Conservation (phyloP, 2,113 vertebrate species). For the Cyanistes caeruleus region DNA sequence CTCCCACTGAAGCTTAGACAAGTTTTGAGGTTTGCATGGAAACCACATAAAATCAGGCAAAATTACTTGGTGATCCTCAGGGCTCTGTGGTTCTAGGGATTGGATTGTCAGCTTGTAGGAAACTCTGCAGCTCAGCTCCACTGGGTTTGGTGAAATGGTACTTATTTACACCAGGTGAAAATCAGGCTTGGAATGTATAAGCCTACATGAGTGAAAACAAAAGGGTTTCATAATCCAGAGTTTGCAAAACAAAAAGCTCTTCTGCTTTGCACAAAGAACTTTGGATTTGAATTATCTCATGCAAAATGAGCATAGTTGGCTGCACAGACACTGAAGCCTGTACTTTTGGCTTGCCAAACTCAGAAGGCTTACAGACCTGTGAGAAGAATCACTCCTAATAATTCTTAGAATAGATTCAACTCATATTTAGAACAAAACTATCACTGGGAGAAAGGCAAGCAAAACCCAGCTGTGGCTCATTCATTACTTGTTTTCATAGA, state of each 20-base stretch:
- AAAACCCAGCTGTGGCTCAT: background rate
- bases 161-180: background rate
- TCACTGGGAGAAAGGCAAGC: background rate
- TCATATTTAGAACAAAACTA: background rate
- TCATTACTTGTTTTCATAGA: background rate
- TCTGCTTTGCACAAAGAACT: background rate
- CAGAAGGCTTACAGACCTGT: background rate
- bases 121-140: background rate
- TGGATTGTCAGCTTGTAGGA: background rate
- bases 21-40: background rate
- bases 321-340: background rate
- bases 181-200: background rate
- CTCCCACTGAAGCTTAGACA: background rate
- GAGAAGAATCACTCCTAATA: conserved; percentile 24
- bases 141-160: background rate
- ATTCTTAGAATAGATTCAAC: background rate
- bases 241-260: background rate
- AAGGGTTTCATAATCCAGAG: background rate
- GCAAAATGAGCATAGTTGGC: background rate
- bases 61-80: background rate
- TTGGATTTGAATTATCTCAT: background rate
- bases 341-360: conserved; percentile 13
- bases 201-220: background rate
- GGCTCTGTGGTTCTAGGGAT: background rate
- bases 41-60: background rate